Percentiles rank a stretch among this genome's conserved stretches.
Conservation (phyloP, 2,888 invertebrate genomes). For the Dendrolimus pini region DNA sequence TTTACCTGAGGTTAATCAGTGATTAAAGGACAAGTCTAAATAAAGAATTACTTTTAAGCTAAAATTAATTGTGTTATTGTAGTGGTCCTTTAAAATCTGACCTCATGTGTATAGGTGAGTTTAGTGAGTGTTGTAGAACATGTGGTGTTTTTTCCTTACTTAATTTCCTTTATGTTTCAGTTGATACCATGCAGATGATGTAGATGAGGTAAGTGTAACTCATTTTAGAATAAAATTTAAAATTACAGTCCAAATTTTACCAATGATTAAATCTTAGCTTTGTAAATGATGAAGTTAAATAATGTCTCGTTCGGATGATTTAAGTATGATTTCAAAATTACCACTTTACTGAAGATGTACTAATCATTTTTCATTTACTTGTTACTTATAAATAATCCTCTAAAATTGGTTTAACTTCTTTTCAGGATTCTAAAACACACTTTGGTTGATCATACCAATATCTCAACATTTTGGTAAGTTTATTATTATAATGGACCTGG, state of each 20-base stretch:
- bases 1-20: constrained; percentile 53
- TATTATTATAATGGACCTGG: too few species aligned
- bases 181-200: constrained; percentile 5
- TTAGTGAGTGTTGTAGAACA: constrained; percentile 33
- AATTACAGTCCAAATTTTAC: too few species aligned
- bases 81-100: constrained; percentile 21
- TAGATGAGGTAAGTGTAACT: not conserved
- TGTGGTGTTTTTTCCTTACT: constrained; percentile 59
- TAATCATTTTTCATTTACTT: too few species aligned
- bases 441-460: too few species aligned
- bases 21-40: constrained; percentile 53
- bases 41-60: constrained; percentile 71
- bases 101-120: constrained; percentile 54
- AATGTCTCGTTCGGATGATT: constrained; percentile 52
- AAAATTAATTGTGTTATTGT: constrained; percentile 42
- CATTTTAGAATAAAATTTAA: too few species aligned
- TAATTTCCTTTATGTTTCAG: constrained; percentile 61
- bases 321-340: constrained; percentile 43
- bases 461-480: too few species aligned
- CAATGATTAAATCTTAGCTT: too few species aligned
- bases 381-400: too few species aligned
- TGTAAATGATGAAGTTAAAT: constrained; percentile 31
- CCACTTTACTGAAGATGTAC: constrained; percentile 33
- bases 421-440: too few species aligned
- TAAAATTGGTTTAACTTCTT: too few species aligned